These are phyloP conservation scores for Orthosia gothica DNA, from an alignment of 2,888 invertebrate species.

Conservation along the genomic window DNA sequence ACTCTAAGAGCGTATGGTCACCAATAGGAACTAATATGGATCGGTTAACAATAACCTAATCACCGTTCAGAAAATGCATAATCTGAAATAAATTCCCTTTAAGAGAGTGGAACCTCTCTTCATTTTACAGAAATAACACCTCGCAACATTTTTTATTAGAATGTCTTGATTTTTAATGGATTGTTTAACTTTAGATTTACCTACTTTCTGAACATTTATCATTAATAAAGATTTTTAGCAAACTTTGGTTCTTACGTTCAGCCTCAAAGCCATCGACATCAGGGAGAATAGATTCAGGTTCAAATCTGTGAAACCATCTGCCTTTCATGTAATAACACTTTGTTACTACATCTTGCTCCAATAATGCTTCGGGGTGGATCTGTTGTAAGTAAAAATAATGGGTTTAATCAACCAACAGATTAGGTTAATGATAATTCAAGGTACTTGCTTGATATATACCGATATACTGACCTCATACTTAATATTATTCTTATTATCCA, in stretches of 20 bases:
- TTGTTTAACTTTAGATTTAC: too few relatives aligned
- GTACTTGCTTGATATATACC: not conserved
- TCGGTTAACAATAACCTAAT: too few relatives aligned
- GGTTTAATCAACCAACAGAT: not conserved
- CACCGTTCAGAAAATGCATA: too few relatives aligned
- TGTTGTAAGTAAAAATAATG: slow-evolving; percentile 50
- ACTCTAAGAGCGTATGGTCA: too few relatives aligned
- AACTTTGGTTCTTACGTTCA: slow-evolving; percentile 63
- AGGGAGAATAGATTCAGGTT: slow-evolving; percentile 51
- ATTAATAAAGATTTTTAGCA: not conserved
- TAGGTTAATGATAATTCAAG: not conserved
- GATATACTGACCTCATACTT: slow-evolving; percentile 67
- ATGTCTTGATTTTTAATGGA: too few relatives aligned
- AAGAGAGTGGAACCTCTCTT: too few relatives aligned
- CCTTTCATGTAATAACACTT: slow-evolving; percentile 37
- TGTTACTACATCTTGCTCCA: slow-evolving; percentile 37
- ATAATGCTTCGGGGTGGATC: slow-evolving; percentile 75
- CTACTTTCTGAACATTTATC: not conserved
- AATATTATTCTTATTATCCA: slow-evolving; percentile 15
- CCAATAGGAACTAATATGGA: too few relatives aligned
- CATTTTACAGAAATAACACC: too few relatives aligned
- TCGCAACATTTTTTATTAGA: too few relatives aligned
- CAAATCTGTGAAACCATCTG: not conserved
- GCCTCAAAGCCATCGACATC: slow-evolving; percentile 55
- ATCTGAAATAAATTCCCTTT: too few relatives aligned